A percentile compares a stretch with the other conserved stretches of the same genome.
Evolutionary conservation across 1,140 invertebrate genomes (phyloP).

Genomic region (Drosophila insularis): DNA sequence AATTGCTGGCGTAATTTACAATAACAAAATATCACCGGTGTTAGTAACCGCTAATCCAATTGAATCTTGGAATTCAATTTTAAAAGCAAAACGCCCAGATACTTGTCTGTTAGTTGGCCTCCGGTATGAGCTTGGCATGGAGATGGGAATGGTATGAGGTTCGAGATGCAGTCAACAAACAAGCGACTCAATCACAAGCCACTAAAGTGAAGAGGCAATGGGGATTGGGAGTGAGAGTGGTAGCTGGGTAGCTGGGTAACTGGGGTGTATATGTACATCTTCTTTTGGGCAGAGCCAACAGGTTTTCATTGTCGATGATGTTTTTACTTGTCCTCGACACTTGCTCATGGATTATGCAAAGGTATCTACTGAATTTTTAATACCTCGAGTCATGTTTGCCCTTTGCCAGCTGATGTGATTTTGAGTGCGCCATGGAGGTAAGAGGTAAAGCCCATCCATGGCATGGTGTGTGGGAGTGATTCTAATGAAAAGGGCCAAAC

Average conservation of each 20-base stretch:
- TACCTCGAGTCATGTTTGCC: constrained; percentile 65
- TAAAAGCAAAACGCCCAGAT: constrained; percentile 29
- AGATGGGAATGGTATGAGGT: background rate
- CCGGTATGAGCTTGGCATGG: constrained; percentile 20
- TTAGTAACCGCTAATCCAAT: constrained; percentile 81
- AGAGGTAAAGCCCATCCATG: background rate
- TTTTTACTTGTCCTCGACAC: constrained; percentile 80
- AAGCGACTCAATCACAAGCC: constrained; percentile 71
- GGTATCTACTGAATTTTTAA: constrained; percentile 80
- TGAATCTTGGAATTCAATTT: constrained; percentile 75
- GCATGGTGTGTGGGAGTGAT: background rate
- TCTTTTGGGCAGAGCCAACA: constrained; percentile 57
- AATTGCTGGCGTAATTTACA: constrained; percentile 74
- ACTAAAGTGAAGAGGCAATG: constrained; percentile 36
- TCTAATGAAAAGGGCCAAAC: constrained; percentile 67
- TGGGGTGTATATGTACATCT: background rate
- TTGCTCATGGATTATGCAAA: constrained; percentile 82
- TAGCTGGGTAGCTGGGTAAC: background rate
- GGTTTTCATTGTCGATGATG: constrained; percentile 75
- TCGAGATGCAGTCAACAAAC: constrained; percentile 55
- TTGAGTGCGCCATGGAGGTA: constrained; percentile 37
- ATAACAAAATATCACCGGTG: constrained; percentile 75
- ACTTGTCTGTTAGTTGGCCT: constrained; percentile 44
- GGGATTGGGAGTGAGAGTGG: background rate
- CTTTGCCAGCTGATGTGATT: constrained; percentile 47